Conservation (phyloP, 2,888 invertebrate species). For the Frankliniella fusca region DNA sequence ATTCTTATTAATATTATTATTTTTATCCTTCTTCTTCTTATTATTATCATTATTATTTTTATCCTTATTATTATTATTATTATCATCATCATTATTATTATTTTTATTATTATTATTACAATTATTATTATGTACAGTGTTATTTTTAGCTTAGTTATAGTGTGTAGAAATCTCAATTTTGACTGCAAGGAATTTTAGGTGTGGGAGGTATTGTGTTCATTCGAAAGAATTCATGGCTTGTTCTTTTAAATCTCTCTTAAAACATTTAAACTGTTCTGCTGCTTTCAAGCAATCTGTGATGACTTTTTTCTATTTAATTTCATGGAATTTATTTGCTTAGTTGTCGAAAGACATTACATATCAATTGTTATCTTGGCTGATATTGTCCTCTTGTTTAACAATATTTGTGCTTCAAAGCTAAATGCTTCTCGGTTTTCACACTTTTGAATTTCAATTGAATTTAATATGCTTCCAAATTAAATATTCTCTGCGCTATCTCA, state of each 20-base stretch:
- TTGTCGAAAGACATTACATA: too few relatives aligned
- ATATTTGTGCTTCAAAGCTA: too few relatives aligned
- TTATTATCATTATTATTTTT: conserved; percentile 15
- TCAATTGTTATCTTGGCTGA: too few relatives aligned
- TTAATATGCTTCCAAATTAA: too few relatives aligned
- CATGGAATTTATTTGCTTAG: background rate
- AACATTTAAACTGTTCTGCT: background rate
- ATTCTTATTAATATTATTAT: conserved; percentile 5
- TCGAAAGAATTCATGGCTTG: background rate
- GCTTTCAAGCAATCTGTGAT: background rate
- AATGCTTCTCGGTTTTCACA: too few relatives aligned
- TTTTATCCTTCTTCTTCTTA: background rate
- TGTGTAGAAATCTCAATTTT: background rate
- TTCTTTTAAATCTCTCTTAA: background rate
- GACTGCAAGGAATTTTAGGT: background rate
- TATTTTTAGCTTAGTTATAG: background rate
- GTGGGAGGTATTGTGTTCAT: background rate
- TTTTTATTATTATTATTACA: background rate
- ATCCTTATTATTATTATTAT: too few relatives aligned
- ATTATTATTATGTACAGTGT: conserved; percentile 9
- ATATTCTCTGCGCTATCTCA: too few relatives aligned
- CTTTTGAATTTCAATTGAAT: too few relatives aligned
- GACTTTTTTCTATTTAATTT: background rate
- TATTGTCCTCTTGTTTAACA: too few relatives aligned
- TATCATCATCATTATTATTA: background rate